phyloP scores from a whole-genome alignment of 2,888 invertebrate genomes.

The Xestoiulus laeticollis region DNA sequence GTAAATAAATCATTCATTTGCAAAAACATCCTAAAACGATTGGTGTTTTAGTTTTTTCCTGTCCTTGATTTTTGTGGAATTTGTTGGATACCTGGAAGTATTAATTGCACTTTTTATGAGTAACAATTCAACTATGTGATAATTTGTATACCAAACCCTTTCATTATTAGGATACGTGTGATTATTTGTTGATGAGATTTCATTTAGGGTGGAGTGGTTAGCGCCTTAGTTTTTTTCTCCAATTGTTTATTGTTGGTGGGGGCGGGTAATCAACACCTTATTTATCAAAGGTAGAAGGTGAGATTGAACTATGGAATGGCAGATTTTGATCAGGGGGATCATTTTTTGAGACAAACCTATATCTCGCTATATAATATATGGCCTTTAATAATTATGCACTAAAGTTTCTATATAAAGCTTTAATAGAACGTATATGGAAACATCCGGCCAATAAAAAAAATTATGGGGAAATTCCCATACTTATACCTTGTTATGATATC shows the following conservation, averaged over 20 bases:
- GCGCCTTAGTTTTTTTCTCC: not conserved
- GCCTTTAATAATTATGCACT: too few relatives aligned
- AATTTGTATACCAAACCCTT: not conserved
- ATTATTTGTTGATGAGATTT: not conserved
- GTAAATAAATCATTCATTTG: not conserved
- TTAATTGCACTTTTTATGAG: not conserved
- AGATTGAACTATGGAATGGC: not conserved
- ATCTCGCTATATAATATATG: too few relatives aligned
- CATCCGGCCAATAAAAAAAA: too few relatives aligned
- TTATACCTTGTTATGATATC: too few relatives aligned
- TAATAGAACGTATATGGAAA: too few relatives aligned
- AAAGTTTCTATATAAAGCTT: too few relatives aligned
- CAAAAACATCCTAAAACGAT: conserved; percentile 20
- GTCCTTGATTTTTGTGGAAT: not conserved
- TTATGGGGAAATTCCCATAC: too few relatives aligned
- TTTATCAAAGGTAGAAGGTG: not conserved
- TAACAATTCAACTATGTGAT: not conserved
- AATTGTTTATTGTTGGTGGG: not conserved
- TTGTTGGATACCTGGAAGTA: not conserved
- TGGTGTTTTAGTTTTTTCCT: not conserved
- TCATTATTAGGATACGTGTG: not conserved
- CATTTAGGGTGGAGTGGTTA: not conserved
- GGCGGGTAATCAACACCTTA: not conserved
- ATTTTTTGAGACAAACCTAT: not conserved
- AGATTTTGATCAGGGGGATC: conserved; percentile 3